phyloP scores from a whole-genome alignment of 1,140 invertebrate species.

The Rhysida immarginata region DNA sequence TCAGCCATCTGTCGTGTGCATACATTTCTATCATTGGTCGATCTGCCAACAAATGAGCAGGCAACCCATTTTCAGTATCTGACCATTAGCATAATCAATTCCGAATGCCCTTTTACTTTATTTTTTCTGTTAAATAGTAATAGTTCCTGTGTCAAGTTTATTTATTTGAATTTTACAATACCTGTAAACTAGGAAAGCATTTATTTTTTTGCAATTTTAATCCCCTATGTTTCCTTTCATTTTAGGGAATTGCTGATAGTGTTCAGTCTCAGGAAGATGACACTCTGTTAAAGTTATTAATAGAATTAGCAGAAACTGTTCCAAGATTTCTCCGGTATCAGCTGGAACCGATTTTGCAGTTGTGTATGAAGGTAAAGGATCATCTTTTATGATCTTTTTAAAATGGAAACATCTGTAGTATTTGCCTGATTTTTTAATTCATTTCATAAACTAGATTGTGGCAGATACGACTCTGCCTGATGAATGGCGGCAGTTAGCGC shows the following conservation, averaged over 20 bases:
- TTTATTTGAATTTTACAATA: too few species aligned
- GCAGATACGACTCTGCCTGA: constrained; percentile 58
- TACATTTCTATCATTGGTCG: too few species aligned
- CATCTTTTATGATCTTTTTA: background rate
- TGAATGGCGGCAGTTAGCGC: constrained; percentile 70
- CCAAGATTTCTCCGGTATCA: constrained; percentile 84
- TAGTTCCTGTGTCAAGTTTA: too few species aligned
- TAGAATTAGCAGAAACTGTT: constrained; percentile 81
- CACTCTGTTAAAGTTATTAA: constrained; percentile 71
- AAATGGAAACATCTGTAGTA: background rate
- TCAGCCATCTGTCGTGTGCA: too few species aligned
- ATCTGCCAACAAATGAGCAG: too few species aligned
- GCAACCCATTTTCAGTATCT: too few species aligned
- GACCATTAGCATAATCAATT: too few species aligned
- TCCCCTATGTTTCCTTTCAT: constrained; percentile 20
- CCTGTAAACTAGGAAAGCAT: too few species aligned
- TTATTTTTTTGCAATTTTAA: too few species aligned
- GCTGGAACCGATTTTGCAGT: constrained; percentile 67
- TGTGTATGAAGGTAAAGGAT: constrained; percentile 65
- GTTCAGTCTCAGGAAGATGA: constrained; percentile 77
- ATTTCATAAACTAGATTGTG: constrained; percentile 32
- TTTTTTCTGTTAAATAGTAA: too few species aligned
- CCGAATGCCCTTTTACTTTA: background rate
- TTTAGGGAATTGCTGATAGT: constrained; percentile 56
- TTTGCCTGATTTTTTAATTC: background rate